These are phyloP conservation scores for Temnothorax unifasciatus DNA, from an alignment of 2,888 invertebrate species.

Conservation along the genomic window DNA sequence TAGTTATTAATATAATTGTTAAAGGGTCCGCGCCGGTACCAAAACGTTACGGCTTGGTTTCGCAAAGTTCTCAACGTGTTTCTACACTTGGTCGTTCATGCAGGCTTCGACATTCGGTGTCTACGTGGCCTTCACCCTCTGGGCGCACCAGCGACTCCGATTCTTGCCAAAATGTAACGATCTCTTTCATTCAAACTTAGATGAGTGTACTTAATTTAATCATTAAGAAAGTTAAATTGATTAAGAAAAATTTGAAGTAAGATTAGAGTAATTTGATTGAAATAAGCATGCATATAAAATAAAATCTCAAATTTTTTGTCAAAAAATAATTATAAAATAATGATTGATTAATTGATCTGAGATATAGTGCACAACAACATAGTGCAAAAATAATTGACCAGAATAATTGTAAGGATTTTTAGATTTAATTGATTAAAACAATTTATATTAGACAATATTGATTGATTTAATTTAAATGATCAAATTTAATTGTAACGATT, in stretches of 20 bases:
- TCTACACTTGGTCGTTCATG: constrained; percentile 88
- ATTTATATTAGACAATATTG: neutral
- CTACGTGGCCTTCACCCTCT: constrained; percentile 86
- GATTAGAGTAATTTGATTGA: too few species aligned
- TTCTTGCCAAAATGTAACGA: constrained; percentile 84
- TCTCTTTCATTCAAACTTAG: constrained; percentile 4
- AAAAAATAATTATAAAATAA: too few species aligned
- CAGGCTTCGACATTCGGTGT: constrained; percentile 85
- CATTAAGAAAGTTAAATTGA: neutral
- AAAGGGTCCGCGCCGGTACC: constrained; percentile 88
- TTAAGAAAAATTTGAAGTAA: neutral
- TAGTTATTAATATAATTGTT: constrained; percentile 15
- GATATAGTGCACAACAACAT: too few species aligned
- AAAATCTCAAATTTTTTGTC: too few species aligned
- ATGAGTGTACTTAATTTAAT: neutral
- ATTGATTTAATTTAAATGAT: neutral
- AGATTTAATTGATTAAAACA: too few species aligned
- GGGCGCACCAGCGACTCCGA: constrained; percentile 85
- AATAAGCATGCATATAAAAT: too few species aligned
- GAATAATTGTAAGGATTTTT: too few species aligned
- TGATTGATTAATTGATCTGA: too few species aligned
- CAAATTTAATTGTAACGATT: neutral
- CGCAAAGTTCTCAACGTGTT: constrained; percentile 88
- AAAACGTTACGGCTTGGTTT: constrained; percentile 88
- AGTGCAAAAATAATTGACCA: too few species aligned